phyloP scores from a whole-genome alignment of 2,797 vertebrate species.

The Melanotaenia maccullochi region DNA sequence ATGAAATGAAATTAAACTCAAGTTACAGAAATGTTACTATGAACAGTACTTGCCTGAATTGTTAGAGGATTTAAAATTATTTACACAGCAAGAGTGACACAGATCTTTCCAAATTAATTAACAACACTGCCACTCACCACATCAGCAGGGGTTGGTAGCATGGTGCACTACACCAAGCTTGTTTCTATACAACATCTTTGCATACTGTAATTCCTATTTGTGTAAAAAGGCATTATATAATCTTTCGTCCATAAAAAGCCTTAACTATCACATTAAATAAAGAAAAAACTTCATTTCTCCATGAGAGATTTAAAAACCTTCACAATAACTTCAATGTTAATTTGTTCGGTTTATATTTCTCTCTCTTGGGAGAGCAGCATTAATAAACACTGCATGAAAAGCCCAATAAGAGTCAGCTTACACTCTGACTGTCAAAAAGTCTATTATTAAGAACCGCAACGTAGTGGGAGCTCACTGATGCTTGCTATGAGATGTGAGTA shows the following conservation, averaged over 20 bases:
- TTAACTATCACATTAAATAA: not conserved
- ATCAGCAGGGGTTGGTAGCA: not conserved
- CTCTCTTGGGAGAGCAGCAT: not conserved
- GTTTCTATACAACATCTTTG: not conserved
- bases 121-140: not conserved
- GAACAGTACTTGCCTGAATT: not conserved
- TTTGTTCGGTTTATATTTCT: constrained; percentile 1
- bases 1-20: not conserved
- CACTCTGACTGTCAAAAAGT: constrained; percentile 44
- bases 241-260: not conserved
- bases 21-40: not conserved
- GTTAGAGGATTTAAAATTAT: not conserved
- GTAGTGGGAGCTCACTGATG: constrained; percentile 37
- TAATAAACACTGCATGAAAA: constrained; percentile 3
- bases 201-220: not conserved
- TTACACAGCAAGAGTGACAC: not conserved
- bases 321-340: constrained; percentile 1
- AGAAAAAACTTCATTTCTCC: not conserved
- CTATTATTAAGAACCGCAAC: constrained; percentile 29
- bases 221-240: not conserved
- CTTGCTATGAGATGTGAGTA: constrained; percentile 43
- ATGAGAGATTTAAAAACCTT: not conserved
- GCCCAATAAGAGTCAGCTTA: constrained; percentile 17
- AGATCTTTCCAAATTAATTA: not conserved
- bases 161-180: not conserved